These are phyloP conservation scores for Xestobium rufovillosum DNA, from an alignment of 2,888 invertebrate genomes.

Conservation along the genomic window DNA sequence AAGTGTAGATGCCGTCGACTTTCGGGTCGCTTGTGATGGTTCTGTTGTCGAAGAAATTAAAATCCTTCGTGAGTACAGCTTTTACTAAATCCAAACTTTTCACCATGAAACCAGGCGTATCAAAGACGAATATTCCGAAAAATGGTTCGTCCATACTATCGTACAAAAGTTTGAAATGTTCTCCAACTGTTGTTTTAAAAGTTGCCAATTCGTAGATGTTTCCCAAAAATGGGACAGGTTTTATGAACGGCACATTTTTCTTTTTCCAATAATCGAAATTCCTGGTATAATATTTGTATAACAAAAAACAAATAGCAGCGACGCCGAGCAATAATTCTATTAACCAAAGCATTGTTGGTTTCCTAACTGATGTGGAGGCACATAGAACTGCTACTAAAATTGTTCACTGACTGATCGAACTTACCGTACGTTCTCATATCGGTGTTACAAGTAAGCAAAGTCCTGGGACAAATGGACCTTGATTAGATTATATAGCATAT, in stretches of 20 bases:
- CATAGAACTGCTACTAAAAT: no score
- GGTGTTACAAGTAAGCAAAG: no score
- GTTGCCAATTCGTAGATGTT: slow-evolving; percentile 22
- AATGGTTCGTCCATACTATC: slow-evolving; percentile 29
- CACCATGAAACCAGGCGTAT: slow-evolving; percentile 44
- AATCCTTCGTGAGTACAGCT: slow-evolving; percentile 44
- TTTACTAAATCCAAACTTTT: slow-evolving; percentile 45
- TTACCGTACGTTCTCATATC: no score
- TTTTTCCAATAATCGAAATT: slow-evolving; percentile 29
- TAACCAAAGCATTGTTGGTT: no score
- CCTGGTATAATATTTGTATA: slow-evolving; percentile 26
- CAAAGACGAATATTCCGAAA: slow-evolving; percentile 46
- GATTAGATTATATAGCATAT: no score
- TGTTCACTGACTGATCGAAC: no score
- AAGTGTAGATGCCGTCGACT: slow-evolving; percentile 41
- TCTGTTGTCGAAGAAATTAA: slow-evolving; percentile 44
- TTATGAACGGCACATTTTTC: slow-evolving; percentile 22
- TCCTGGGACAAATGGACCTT: no score
- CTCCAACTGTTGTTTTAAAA: slow-evolving; percentile 19
- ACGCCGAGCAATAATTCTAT: no score
- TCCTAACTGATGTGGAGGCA: no score
- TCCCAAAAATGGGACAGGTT: slow-evolving; percentile 28
- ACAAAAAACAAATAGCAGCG: no score
- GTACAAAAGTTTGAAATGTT: slow-evolving; percentile 18
- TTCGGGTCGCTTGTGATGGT: slow-evolving; percentile 39